Percentiles rank a stretch among this genome's conserved stretches.
phyloP scores from a whole-genome alignment of 2,113 vertebrate species.

The Mesocricetus auratus region DNA sequence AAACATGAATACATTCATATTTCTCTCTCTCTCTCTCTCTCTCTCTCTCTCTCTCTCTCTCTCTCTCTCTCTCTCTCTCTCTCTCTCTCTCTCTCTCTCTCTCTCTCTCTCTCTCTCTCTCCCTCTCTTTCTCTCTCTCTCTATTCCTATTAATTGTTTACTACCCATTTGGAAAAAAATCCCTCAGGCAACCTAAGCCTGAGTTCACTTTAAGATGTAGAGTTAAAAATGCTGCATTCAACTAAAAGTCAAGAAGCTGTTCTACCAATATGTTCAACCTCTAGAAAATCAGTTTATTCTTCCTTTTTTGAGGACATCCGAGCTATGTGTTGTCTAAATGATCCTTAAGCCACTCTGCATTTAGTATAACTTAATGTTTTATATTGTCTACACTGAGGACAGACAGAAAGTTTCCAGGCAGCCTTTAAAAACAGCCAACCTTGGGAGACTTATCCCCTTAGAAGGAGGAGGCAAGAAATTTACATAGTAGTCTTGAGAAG shows the following conservation, averaged over 20 bases:
- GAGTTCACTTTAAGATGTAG: constrained; percentile 19
- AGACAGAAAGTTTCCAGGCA: not conserved
- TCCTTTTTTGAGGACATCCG: not conserved
- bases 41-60: not conserved
- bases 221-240: constrained; percentile 24
- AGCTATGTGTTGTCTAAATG: not conserved
- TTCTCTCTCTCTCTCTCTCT: not conserved
- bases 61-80: too few relatives aligned
- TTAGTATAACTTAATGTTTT: not conserved
- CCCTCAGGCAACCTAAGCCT: not conserved
- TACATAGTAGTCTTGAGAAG: not conserved
- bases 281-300: not conserved
- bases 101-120: too few relatives aligned
- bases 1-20: not conserved
- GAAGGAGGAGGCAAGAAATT: not conserved
- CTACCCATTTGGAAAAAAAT: not conserved
- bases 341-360: not conserved
- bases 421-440: not conserved
- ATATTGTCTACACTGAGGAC: not conserved
- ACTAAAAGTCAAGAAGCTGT: not conserved
- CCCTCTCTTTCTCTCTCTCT: too few relatives aligned
- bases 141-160: too few relatives aligned
- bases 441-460: not conserved
- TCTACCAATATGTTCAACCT: not conserved
- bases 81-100: too few relatives aligned